These are phyloP conservation scores for Stegastes partitus DNA, from an alignment of 2,113 vertebrate genomes.

Conservation along the genomic window DNA sequence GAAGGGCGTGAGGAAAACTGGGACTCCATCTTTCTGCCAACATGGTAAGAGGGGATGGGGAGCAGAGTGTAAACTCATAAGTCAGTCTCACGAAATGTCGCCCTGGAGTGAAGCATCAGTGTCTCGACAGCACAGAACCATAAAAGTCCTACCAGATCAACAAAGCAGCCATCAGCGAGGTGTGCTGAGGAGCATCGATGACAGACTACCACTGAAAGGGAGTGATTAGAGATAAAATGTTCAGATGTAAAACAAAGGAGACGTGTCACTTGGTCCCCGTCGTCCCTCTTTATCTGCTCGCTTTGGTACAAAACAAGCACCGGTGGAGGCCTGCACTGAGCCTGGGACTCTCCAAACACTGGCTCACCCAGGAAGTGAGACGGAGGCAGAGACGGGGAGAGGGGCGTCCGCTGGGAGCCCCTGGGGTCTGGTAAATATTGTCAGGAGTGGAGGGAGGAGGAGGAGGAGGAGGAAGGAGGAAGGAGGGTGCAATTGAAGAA, in stretches of 20 bases:
- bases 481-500: constrained; percentile 8
- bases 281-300: constrained; percentile 56
- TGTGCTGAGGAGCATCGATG: constrained; percentile 18
- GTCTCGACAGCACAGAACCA: constrained; percentile 30
- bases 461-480: neutral
- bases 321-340: constrained; percentile 39
- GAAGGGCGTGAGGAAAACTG: constrained; percentile 17
- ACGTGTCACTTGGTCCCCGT: constrained; percentile 30
- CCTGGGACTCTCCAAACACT: constrained; percentile 50
- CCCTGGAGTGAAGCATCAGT: constrained; percentile 28
- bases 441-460: constrained; percentile 39
- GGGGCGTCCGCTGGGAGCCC: constrained; percentile 50
- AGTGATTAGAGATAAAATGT: constrained; percentile 39
- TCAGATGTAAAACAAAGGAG: constrained; percentile 38
- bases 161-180: constrained; percentile 14
- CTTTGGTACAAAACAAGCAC: constrained; percentile 49
- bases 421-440: constrained; percentile 75
- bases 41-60: constrained; percentile 19
- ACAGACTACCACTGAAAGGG: neutral
- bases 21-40: neutral
- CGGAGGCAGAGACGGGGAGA: neutral
- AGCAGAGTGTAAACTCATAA: constrained; percentile 49
- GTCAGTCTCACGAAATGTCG: constrained; percentile 52
- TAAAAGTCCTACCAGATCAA: constrained; percentile 29
- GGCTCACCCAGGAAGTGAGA: constrained; percentile 43